phyloP scores from a whole-genome alignment of 2,888 invertebrate genomes.

The Liopterus haemorrhoidalis region DNA sequence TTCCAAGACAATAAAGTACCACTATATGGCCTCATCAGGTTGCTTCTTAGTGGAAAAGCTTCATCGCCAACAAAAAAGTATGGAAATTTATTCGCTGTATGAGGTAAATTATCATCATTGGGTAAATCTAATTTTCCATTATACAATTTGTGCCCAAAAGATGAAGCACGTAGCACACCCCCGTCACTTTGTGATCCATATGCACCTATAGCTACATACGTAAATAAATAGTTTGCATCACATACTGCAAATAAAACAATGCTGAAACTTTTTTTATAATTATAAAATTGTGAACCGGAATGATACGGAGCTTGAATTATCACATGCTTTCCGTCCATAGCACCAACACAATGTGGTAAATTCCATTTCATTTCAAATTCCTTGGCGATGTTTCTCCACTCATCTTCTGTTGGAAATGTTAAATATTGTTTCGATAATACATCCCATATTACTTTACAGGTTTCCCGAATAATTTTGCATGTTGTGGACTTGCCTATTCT shows the following conservation, averaged over 20 bases:
- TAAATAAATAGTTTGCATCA: conserved; percentile 36
- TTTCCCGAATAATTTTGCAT: conserved; percentile 30
- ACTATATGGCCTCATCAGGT: conserved; percentile 26
- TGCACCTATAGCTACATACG: conserved; percentile 35
- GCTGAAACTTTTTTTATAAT: conserved; percentile 37
- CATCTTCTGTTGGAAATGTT: too few species aligned
- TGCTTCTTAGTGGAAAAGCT: conserved; percentile 31
- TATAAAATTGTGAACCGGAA: conserved; percentile 35
- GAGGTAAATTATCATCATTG: conserved; percentile 29
- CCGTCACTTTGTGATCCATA: conserved; percentile 37
- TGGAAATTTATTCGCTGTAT: conserved; percentile 28
- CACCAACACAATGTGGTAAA: too few species aligned
- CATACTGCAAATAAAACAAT: conserved; percentile 36
- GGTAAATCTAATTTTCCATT: conserved; percentile 30
- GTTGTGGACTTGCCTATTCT: conserved; percentile 33
- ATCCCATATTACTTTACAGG: too few species aligned
- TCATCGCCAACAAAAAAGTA: conserved; percentile 36
- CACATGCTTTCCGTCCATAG: too few species aligned
- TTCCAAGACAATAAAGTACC: too few species aligned
- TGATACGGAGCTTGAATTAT: conserved; percentile 36
- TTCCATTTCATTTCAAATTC: too few species aligned
- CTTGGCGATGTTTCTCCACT: conserved; percentile 31
- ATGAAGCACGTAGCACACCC: conserved; percentile 28
- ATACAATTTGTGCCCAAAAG: conserved; percentile 24
- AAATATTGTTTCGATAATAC: too few species aligned